Percentiles rank a stretch among this genome's conserved stretches.
Evolutionary conservation across 2,888 invertebrate genomes (phyloP).

Genomic region (Drosophila neotestacea): DNA sequence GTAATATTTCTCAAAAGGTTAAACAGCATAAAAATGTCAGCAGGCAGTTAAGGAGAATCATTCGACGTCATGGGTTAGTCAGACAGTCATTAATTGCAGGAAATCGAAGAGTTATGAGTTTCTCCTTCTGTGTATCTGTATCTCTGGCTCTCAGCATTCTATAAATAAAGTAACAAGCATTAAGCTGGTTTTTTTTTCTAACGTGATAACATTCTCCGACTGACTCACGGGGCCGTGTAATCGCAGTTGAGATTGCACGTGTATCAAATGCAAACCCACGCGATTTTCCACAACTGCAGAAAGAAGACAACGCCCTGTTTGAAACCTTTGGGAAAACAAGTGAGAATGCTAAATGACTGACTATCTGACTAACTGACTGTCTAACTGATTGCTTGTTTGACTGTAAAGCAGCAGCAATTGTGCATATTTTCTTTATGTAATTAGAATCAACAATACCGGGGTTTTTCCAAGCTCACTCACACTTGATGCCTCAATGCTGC

Average conservation of each 20-base stretch:
- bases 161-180: slow-evolving; percentile 35
- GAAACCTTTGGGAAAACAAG: slow-evolving; percentile 15
- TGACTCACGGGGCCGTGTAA: slow-evolving; percentile 35
- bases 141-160: slow-evolving; percentile 23
- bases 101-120: slow-evolving; percentile 55
- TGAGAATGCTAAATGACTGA: slow-evolving; percentile 7
- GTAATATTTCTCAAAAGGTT: slow-evolving; percentile 29
- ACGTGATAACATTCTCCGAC: slow-evolving; percentile 29
- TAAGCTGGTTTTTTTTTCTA: slow-evolving; percentile 37
- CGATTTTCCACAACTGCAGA: slow-evolving; percentile 11
- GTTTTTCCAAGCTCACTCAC: slow-evolving; percentile 54
- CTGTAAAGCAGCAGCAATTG: background rate
- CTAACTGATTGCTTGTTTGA: background rate
- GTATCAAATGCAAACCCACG: slow-evolving; percentile 25
- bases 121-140: background rate
- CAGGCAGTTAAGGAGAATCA: slow-evolving; percentile 26
- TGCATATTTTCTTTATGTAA: slow-evolving; percentile 47
- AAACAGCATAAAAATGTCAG: slow-evolving; percentile 52
- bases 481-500: slow-evolving; percentile 18
- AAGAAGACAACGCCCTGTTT: slow-evolving; percentile 21
- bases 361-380: background rate
- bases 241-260: slow-evolving; percentile 39
- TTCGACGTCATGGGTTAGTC: slow-evolving; percentile 31
- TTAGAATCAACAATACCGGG: slow-evolving; percentile 45
- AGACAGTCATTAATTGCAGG: slow-evolving; percentile 45